Conservation (phyloP, 2,797 vertebrate genomes). For the Gephyroberyx darwinii region DNA sequence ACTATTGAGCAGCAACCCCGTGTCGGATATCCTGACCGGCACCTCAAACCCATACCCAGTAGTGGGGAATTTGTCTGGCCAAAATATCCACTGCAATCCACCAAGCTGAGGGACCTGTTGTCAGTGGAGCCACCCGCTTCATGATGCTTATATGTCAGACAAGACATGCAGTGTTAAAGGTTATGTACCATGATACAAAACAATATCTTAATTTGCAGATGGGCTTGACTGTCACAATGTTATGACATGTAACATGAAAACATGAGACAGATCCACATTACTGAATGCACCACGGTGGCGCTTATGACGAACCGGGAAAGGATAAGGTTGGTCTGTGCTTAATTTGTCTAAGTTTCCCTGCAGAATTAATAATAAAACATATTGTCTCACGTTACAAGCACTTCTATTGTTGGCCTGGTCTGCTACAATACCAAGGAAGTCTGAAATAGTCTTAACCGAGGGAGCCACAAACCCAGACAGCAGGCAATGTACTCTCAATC, state of each 20-base stretch:
- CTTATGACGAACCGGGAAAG: not conserved
- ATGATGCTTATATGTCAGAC: not conserved
- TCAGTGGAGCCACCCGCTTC: not conserved
- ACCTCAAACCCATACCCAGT: slow-evolving; percentile 12
- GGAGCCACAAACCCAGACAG: slow-evolving; percentile 2
- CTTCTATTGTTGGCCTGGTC: slow-evolving; percentile 49
- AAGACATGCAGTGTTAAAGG: not conserved
- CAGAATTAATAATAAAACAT: slow-evolving; percentile 66
- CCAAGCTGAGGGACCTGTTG: slow-evolving; percentile 1
- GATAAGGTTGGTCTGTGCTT: slow-evolving; percentile 26
- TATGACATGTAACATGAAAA: not conserved
- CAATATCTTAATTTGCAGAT: not conserved
- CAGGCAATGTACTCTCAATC: slow-evolving; percentile 31
- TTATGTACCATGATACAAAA: no score
- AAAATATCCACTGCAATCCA: slow-evolving; percentile 12
- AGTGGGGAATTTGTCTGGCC: not conserved
- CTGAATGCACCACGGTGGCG: not conserved
- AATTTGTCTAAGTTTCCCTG: slow-evolving; percentile 39
- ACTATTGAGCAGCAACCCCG: slow-evolving; percentile 62
- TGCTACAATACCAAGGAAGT: slow-evolving; percentile 36
- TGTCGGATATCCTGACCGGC: slow-evolving; percentile 79
- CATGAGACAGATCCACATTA: no score
- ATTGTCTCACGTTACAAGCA: slow-evolving; percentile 60
- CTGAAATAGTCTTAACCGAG: slow-evolving; percentile 33
- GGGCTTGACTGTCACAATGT: not conserved